Conservation (phyloP, 2,888 invertebrate species). For the Drosophila peninsularis region DNA sequence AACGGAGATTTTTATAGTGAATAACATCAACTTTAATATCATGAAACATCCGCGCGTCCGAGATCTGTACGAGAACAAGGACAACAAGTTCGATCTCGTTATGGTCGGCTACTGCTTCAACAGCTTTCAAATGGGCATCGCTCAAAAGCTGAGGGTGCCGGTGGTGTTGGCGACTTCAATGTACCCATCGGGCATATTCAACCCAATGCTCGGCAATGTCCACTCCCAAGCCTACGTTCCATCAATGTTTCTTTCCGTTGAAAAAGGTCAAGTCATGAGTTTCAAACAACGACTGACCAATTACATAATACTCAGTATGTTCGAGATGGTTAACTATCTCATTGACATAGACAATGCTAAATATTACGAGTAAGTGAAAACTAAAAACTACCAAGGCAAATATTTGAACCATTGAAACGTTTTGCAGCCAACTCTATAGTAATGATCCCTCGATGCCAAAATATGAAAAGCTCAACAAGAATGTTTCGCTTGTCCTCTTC, state of each 20-base stretch:
- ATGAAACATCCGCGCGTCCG: slow-evolving; percentile 64
- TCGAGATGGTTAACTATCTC: not conserved
- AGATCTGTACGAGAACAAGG: slow-evolving; percentile 69
- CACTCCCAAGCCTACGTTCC: slow-evolving; percentile 71
- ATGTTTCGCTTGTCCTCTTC: slow-evolving; percentile 78
- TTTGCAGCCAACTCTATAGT: slow-evolving; percentile 38
- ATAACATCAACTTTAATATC: slow-evolving; percentile 23
- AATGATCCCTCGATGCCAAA: slow-evolving; percentile 63
- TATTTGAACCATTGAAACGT: not conserved
- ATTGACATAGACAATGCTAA: slow-evolving; percentile 22
- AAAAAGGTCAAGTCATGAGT: slow-evolving; percentile 41
- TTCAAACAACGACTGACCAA: slow-evolving; percentile 61
- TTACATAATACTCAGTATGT: slow-evolving; percentile 2
- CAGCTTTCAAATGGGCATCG: slow-evolving; percentile 70
- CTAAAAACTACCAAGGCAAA: too few relatives aligned
- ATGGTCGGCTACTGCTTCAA: slow-evolving; percentile 81
- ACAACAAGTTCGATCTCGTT: slow-evolving; percentile 77
- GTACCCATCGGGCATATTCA: slow-evolving; percentile 42
- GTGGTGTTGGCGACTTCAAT: slow-evolving; percentile 41
- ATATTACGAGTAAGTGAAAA: slow-evolving; percentile 47
- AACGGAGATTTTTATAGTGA: slow-evolving; percentile 12
- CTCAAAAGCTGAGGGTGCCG: slow-evolving; percentile 78
- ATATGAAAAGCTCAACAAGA: slow-evolving; percentile 72
- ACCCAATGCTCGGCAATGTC: slow-evolving; percentile 72
- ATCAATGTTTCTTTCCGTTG: slow-evolving; percentile 20